Base-by-base conservation (phyloP, 1,140 invertebrate species). In the Pomacea maculata region DNA sequence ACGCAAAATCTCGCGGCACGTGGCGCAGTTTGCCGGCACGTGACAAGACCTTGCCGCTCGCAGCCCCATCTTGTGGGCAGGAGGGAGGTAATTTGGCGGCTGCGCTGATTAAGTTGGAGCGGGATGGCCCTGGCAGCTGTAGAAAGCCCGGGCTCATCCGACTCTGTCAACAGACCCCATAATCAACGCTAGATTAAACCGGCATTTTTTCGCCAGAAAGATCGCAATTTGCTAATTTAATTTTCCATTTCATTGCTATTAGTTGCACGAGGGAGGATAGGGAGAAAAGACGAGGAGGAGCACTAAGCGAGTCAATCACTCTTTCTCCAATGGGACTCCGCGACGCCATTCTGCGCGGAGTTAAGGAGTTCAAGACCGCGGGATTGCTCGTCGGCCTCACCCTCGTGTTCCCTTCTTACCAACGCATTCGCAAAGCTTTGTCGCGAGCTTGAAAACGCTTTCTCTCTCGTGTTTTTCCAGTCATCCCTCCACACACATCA, bases 221-320 rank as follows among this genome's bases (percentile, higher is more conserved):
- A 85, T 83, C 83, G 83, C 85, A 84, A 86, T 86, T 86, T 86
- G 85, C 85, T 86, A 86, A 86, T 86, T 86, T 85, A 86, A 86
- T 86, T 86, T 86, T 86, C 85, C 85, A 86, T 86, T 85, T 83
- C 81, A 80, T 78, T 82, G 83, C 85, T 84, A 86, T 86, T 86
- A 86, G 84, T 74, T 83, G 79, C 54, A 78, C 75, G 64, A 79
- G 73, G 65, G 45, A 75, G 78, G 76, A n/a, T n/a, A 67, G 55
- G 76, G 19, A 78, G 76, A 71, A 71, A 78, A 25, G 57, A 61
- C 57, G 57, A 61, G 67, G 64, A 78, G 67, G 34, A 71, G 52
- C 64, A 70, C 67, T n/a, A 25, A 78, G 64, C 76, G 52, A 78
- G 65, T 70, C 76, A 78, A 78, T 78, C 76, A 67, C 34, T 55